These are phyloP conservation scores for Cerastoderma edule DNA, from an alignment of 2,888 invertebrate genomes.

Conservation along the genomic window DNA sequence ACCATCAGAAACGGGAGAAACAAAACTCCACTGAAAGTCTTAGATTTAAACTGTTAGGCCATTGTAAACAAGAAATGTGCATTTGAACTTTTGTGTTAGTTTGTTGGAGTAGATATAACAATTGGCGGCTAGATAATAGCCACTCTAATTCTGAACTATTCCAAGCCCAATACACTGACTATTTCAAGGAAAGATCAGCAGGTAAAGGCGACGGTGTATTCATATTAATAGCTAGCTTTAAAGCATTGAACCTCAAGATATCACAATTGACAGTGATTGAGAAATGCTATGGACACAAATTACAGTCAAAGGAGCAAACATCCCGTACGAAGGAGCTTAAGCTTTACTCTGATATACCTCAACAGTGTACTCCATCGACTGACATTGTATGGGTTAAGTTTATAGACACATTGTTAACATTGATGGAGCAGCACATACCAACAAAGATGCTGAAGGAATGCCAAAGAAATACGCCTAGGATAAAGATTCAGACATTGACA, in stretches of 20 bases:
- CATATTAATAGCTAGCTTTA: slow-evolving; percentile 13
- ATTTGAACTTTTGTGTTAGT: slow-evolving; percentile 17
- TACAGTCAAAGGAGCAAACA: slow-evolving; percentile 13
- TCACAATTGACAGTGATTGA: slow-evolving; percentile 6
- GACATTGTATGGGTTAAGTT: too few relatives aligned
- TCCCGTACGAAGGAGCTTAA: slow-evolving; percentile 19
- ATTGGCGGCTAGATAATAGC: slow-evolving; percentile 22
- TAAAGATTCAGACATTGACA: not conserved
- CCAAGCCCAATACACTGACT: not conserved
- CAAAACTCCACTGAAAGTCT: slow-evolving; percentile 16
- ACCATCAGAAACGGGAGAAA: not conserved
- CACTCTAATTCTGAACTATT: slow-evolving; percentile 8
- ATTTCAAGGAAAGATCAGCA: not conserved
- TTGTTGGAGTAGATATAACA: slow-evolving; percentile 17
- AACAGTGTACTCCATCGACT: too few relatives aligned
- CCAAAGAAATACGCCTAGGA: not conserved
- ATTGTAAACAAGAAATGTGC: slow-evolving; percentile 14
- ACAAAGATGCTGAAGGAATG: not conserved
- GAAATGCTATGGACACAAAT: slow-evolving; percentile 22
- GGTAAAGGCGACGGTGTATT: not conserved
- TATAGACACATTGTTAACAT: too few relatives aligned
- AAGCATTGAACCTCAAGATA: slow-evolving; percentile 9
- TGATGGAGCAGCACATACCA: too few relatives aligned
- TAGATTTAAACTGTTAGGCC: slow-evolving; percentile 26
- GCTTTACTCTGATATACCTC: too few relatives aligned